A percentile compares a stretch with the other conserved stretches of the same genome.
phyloP scores from a whole-genome alignment of 2,888 invertebrate genomes.

The Drosophila fulvimacula region DNA sequence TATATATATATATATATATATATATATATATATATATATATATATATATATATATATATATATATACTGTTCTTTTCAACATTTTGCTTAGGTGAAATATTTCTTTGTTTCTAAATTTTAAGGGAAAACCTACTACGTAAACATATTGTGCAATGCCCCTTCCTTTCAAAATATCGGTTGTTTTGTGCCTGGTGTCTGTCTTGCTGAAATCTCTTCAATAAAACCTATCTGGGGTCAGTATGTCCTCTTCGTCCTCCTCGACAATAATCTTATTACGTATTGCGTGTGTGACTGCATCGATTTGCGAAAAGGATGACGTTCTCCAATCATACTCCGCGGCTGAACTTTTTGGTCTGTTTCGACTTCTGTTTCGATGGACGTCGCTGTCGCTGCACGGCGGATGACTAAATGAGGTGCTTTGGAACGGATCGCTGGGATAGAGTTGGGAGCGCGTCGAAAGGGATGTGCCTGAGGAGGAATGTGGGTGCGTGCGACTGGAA shows the following conservation, averaged over 20 bases:
- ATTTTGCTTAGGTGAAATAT: not conserved
- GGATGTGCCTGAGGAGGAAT: slow-evolving; percentile 21
- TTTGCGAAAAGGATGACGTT: slow-evolving; percentile 66
- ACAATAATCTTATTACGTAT: slow-evolving; percentile 82
- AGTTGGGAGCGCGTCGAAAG: slow-evolving; percentile 19
- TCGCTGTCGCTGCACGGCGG: slow-evolving; percentile 44
- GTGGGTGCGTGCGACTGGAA: slow-evolving; percentile 21
- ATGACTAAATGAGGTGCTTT: slow-evolving; percentile 65
- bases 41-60: too few relatives aligned
- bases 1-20: not conserved
- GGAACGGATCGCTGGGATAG: slow-evolving; percentile 47
- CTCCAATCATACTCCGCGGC: slow-evolving; percentile 64
- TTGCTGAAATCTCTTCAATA: slow-evolving; percentile 84
- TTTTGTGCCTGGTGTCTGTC: slow-evolving; percentile 53
- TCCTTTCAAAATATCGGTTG: slow-evolving; percentile 15
- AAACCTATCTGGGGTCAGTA: slow-evolving; percentile 83
- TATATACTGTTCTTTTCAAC: slow-evolving; percentile 3
- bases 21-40: slow-evolving; percentile 5
- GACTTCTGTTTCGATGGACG: slow-evolving; percentile 17
- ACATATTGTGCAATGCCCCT: slow-evolving; percentile 36
- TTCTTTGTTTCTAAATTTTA: slow-evolving; percentile 2
- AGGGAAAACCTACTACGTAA: slow-evolving; percentile 22
- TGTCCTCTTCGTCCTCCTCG: slow-evolving; percentile 83
- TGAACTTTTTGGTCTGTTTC: slow-evolving; percentile 35
- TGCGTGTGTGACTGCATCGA: slow-evolving; percentile 77